Base-by-base conservation (phyloP, 2,888 invertebrate species). In the Lumbricus terrestris region DNA sequence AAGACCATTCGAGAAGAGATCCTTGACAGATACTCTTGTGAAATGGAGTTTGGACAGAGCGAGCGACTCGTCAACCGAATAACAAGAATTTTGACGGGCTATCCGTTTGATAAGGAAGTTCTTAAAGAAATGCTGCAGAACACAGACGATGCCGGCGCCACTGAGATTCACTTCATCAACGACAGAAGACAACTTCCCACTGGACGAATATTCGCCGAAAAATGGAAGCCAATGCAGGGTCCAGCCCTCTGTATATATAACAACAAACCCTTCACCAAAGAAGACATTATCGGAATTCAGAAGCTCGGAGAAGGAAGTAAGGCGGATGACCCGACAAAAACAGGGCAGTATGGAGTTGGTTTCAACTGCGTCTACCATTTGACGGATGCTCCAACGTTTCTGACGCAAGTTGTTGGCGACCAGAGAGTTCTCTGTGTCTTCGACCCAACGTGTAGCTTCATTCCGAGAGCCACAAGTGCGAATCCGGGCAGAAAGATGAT, bases 281-380 rank as follows among this genome's bases (percentile, higher is more conserved):
- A 90, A 82, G 94, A 94, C 90, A 90, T 94, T 20, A 90, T 91
- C 90, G 94, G 94, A 33, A 94, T 94, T 88, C 94, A 94, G 83
- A 92, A 93, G 88, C 93, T 94, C 3, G 94, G 94, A 16, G 92
- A 93, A 82, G 94, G 94, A 0, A 94, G 94, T 91, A 94, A 94
- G 92, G 88, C 92, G 38, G 91, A 92, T 23, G 94, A 94, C 90
- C 93, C 93, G 13, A 92, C 93, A 90, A 94, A 94, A 91, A 94
- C 94, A 0, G 92, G 94, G 2, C 94, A 94, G 90, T 94, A 93
- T 92, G 94, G 94, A 40, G 94, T 94, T 38, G 94, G 94, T 0
- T 94, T 94, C 92, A 94, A 94, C 92, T 93, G 93, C 88, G 94
- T 94, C 1, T 94, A 94, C 91, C 93, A 94, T 91, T 91, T 94